Base-by-base conservation (phyloP, 2,797 vertebrate genomes). In the Acrossocheilus fasciatus region DNA sequence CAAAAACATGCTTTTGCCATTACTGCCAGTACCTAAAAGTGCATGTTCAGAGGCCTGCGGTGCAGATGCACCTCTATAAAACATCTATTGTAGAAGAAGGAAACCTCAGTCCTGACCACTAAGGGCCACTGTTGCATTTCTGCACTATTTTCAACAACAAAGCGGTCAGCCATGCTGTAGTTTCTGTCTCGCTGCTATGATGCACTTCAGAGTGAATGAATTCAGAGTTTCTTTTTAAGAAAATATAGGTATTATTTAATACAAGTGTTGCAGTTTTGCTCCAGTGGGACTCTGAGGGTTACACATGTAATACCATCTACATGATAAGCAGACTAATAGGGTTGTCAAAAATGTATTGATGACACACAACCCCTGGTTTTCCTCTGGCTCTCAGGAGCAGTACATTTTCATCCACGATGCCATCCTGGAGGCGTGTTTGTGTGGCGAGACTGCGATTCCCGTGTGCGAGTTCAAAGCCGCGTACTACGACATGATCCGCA, bases 331-430 rank as follows among this genome's bases (percentile, higher is more conserved):
- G 12, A 54, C 10, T 34, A 20, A 23, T 39, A 10, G 7, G 6
- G 6, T n/a, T 39, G 50, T 76, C 26, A 75, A 8, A 77, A 43
- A 43, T 50, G n/a, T 15, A 47, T 8, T 47, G n/a, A 47, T n/a
- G 43, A 73, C 57, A 54, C 1, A 17, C 34, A 11, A 26, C 11
- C 41, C 17, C 15, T 39, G 26, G 34, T 62, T 54, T 76, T 30
- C 45, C 43, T 50, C 43, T 52, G 15, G 12, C 17, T 72, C 85
- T 75, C 92, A 99, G 98, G 98, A 99, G 92, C 98, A 99, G 94
- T 99, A 99, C 91, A 99, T 99, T 92, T 99, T 99, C 95, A 99
- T 99, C 95, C 98, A 99, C 23, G 98, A 99, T 83, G 98, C 98
- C 93, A 99, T 99, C 90, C 94, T 99, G 89, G 98, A 99, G 96